These are phyloP conservation scores for Ptychoptera contaminata DNA, from an alignment of 2,888 invertebrate species.

Conservation along the genomic window DNA sequence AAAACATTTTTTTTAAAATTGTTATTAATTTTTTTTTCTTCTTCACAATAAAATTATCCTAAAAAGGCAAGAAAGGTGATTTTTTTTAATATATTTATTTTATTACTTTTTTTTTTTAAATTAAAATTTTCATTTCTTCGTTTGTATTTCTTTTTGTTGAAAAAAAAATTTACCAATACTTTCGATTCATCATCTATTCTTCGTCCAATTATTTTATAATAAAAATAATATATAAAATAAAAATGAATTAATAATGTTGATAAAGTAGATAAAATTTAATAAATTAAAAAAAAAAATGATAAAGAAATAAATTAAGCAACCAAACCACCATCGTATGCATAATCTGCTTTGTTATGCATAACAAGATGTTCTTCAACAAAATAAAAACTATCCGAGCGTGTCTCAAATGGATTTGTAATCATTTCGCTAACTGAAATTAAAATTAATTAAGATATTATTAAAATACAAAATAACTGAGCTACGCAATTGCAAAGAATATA, in stretches of 20 bases:
- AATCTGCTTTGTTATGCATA: slow-evolving; percentile 99
- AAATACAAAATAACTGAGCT: not conserved
- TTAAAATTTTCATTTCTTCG: slow-evolving; percentile 2
- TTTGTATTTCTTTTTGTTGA: not conserved
- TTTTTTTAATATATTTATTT: slow-evolving; percentile 4
- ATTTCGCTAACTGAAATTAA: slow-evolving; percentile 77
- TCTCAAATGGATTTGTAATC: slow-evolving; percentile 92
- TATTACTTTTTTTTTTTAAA: slow-evolving; percentile 1
- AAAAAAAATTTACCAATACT: too few relatives aligned
- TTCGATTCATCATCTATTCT: too few relatives aligned
- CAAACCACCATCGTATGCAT: slow-evolving; percentile 80
- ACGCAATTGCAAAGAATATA: not conserved
- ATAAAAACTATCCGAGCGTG: slow-evolving; percentile 96
- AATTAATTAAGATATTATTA: slow-evolving; percentile 3
- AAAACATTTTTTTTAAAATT: too few relatives aligned
- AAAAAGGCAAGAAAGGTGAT: slow-evolving; percentile 14
- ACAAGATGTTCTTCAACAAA: slow-evolving; percentile 93
- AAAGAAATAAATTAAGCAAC: slow-evolving; percentile 2
- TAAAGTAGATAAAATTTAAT: not conserved
- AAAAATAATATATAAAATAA: not conserved
- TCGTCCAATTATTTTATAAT: not conserved
- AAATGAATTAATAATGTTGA: not conserved
- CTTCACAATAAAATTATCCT: too few relatives aligned
- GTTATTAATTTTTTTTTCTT: too few relatives aligned
- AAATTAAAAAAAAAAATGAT: not conserved